Conservation (phyloP, 2,113 vertebrate genomes). For the Sturnus vulgaris region DNA sequence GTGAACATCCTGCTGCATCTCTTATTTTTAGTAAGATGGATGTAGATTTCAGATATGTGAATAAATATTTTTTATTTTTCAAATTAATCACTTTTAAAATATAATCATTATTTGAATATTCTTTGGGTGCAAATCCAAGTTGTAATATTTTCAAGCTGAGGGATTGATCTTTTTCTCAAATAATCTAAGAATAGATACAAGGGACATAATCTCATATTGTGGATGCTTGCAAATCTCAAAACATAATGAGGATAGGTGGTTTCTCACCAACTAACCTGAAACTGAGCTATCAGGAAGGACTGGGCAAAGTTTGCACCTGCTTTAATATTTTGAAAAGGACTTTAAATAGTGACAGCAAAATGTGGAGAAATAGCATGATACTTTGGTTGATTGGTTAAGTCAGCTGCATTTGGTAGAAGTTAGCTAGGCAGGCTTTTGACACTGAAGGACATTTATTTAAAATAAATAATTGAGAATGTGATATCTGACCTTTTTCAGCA, state of each 20-base stretch:
- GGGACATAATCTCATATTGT: not conserved
- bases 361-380: not conserved
- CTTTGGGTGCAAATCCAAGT: not conserved
- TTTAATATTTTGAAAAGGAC: not conserved
- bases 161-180: not conserved
- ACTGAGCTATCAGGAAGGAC: not conserved
- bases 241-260: not conserved
- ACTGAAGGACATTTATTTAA: not conserved
- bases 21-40: not conserved
- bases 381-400: not conserved
- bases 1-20: not conserved
- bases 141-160: not conserved
- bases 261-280: not conserved
- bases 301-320: not conserved
- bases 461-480: not conserved
- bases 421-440: not conserved
- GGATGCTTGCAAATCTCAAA: not conserved
- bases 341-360: not conserved
- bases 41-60: not conserved
- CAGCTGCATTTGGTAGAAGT: not conserved
- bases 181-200: not conserved
- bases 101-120: not conserved
- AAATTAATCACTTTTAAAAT: not conserved
- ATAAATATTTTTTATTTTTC: not conserved
- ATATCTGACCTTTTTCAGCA: not conserved